Conservation (phyloP, 2,113 vertebrate species). For the Tauraco erythrolophus region DNA sequence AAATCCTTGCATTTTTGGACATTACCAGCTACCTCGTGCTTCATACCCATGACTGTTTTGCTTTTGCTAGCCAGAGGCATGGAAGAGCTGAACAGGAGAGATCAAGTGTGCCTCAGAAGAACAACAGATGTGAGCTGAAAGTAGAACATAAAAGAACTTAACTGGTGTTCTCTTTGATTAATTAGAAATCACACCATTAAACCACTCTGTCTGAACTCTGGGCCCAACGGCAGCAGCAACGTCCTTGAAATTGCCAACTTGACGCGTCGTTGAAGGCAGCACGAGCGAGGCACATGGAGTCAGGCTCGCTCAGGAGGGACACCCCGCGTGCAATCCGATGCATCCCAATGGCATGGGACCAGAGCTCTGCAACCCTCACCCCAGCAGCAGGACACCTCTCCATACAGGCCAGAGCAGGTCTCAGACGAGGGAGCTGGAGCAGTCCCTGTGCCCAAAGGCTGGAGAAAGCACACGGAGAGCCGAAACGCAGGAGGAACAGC, state of each 20-base stretch:
- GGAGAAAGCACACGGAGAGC: neutral
- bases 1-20: neutral
- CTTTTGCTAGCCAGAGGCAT: neutral
- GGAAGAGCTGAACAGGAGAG: neutral
- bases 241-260: neutral
- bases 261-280: neutral
- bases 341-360: too few relatives aligned
- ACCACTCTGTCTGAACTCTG: neutral
- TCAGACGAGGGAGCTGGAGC: neutral
- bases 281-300: fast-evolving
- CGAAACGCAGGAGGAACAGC: fast-evolving
- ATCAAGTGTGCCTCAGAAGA: neutral
- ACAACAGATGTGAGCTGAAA: neutral
- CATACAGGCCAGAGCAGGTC: neutral
- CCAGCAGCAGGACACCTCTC: neutral
- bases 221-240: neutral
- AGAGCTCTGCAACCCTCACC: neutral
- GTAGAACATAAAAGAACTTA: neutral
- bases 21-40: neutral
- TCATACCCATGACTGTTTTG: neutral
- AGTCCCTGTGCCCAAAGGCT: fast-evolving
- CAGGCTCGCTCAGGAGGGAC: neutral
- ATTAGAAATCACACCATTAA: neutral
- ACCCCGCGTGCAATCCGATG: too few relatives aligned
- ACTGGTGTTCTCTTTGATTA: neutral